Percentiles rank a stretch among this genome's conserved stretches.
Evolutionary conservation across 2,888 invertebrate genomes (phyloP).

Genomic region (Lissonota sp.): DNA sequence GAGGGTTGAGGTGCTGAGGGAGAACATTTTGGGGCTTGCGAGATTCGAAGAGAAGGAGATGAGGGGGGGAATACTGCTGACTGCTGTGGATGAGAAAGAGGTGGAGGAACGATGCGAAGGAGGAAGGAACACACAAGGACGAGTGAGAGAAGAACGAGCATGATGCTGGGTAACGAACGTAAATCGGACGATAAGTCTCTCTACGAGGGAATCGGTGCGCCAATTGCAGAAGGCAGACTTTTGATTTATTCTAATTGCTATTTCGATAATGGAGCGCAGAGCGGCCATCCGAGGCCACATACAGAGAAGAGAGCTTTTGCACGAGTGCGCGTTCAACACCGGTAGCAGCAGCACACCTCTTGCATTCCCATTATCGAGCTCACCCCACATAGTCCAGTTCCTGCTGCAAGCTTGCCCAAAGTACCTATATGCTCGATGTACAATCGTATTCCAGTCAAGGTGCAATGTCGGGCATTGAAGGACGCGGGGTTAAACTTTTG

Average conservation of each 20-base stretch:
- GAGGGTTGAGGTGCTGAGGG: background rate
- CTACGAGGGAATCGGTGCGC: constrained; percentile 72
- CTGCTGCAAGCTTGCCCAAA: constrained; percentile 18
- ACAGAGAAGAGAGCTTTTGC: constrained; percentile 32
- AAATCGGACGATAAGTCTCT: constrained; percentile 68
- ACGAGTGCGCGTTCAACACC: constrained; percentile 53
- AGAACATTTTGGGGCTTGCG: constrained; percentile 24
- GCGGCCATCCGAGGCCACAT: constrained; percentile 59
- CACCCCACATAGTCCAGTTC: constrained; percentile 65
- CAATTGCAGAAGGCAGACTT: constrained; percentile 77
- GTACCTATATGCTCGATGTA: constrained; percentile 69
- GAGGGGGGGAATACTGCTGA: constrained; percentile 58
- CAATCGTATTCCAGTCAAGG: constrained; percentile 83
- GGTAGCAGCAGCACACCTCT: constrained; percentile 69
- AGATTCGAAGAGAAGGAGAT: constrained; percentile 1
- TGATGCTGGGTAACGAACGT: constrained; percentile 67
- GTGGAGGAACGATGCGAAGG: constrained; percentile 7
- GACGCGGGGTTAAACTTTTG: constrained; percentile 60
- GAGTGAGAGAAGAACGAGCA: constrained; percentile 59
- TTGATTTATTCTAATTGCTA: constrained; percentile 83
- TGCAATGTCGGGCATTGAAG: constrained; percentile 69
- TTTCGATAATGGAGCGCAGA: constrained; percentile 81
- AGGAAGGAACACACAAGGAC: constrained; percentile 33
- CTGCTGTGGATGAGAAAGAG: constrained; percentile 59
- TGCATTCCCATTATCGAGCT: constrained; percentile 83